Base-by-base conservation (phyloP, 2,113 vertebrate species). In the Ameiurus melas region DNA sequence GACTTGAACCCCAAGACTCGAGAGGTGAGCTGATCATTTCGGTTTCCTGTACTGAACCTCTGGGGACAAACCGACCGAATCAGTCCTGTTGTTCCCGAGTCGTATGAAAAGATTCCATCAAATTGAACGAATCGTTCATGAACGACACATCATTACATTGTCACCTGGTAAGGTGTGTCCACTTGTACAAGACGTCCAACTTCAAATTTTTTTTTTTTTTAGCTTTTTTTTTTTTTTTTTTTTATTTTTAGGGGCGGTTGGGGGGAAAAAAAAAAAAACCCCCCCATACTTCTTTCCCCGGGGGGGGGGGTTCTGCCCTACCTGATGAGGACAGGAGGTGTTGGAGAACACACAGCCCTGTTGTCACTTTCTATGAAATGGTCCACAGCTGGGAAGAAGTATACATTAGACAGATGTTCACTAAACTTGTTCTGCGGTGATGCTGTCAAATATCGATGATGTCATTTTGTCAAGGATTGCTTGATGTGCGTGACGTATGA, bases 111-210 rank as follows among this genome's bases (percentile, higher is more conserved):
- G 43, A 47, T 47, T 47, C 43, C 0, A 7, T 47, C 43, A 7
- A 7, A 47, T 47, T 7, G 43, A 47, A 47, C 43, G 43, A 47
- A 0, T 47, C 43, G 43, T 47, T 47, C 43, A 7, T 47, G 43
- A 47, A 47, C 5, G 43, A 47, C 43, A 7, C 0, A 5, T 47
- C 0, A 47, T 5, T 7, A 47, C n/a, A 51, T 85, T 83, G 75
- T 51, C 47, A 10, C 9, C 75, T 73, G 75, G 47, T 85, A 75
- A 58, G 87, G 70, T 70, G 68, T 66, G 81, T 62, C 70, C 33
- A 0, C 71, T 22, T 80, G 58, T 36, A 79, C 22, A 33, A 57
- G 6, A 60, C 5, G 12, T 53, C n/a, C 25, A 33, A 55, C 19
- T 33, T 30, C n/a, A n/a, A n/a, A n/a, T n/a, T n/a, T n/a, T n/a